These are phyloP conservation scores for Penaeus monodon DNA, from an alignment of 2,888 invertebrate genomes.

Conservation along the genomic window DNA sequence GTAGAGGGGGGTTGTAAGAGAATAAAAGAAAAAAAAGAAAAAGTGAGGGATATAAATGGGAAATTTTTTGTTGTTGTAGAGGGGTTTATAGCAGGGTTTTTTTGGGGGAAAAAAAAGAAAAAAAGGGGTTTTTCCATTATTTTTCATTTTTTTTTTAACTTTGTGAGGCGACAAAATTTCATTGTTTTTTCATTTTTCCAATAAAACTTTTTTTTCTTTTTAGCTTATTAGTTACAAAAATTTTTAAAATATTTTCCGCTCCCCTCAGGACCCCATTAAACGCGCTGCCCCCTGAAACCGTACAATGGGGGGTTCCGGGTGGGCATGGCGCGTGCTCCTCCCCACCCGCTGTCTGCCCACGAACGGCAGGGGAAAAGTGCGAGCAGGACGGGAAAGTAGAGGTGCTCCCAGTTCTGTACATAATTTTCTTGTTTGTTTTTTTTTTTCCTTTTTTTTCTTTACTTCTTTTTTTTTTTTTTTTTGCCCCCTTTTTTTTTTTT, in stretches of 20 bases:
- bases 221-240: background rate
- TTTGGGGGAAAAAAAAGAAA: no score
- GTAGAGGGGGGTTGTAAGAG: background rate
- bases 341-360: slow-evolving; percentile 95
- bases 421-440: no score
- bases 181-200: no score
- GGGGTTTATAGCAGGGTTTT: no score
- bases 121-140: no score
- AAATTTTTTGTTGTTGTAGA: background rate
- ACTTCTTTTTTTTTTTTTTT: no score
- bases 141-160: no score
- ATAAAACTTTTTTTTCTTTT: no score
- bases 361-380: slow-evolving; percentile 99
- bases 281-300: slow-evolving; percentile 94
- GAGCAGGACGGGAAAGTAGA: slow-evolving; percentile 99
- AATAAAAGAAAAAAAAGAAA: no score
- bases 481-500: no score
- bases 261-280: slow-evolving; percentile 90
- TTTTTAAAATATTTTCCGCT: background rate
- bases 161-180: no score
- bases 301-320: slow-evolving; percentile 97
- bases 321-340: slow-evolving; percentile 98
- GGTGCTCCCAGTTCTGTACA: slow-evolving; percentile 96
- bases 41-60: background rate
- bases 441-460: no score